These are phyloP conservation scores for Machimus atricapillus DNA, from an alignment of 2,888 invertebrate genomes.

Conservation along the genomic window DNA sequence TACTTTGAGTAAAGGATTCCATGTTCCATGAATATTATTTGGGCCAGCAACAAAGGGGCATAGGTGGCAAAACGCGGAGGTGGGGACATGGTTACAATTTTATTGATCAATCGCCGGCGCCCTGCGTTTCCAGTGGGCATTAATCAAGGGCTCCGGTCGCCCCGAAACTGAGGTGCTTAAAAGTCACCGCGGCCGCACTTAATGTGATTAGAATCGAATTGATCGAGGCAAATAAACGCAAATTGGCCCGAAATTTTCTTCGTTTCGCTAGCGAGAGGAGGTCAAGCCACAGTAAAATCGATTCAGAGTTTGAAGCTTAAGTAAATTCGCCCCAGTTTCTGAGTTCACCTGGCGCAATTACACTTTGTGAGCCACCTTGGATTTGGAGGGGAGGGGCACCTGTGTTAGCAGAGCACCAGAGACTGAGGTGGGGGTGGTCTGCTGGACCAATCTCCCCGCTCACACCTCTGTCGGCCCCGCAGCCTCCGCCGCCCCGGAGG, in stretches of 20 bases:
- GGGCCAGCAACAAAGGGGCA: not conserved
- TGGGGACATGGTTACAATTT: not conserved
- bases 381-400: not conserved
- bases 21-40: not conserved
- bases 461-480: not conserved
- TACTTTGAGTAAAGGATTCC: not conserved
- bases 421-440: not conserved
- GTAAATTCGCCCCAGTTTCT: not conserved
- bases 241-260: not conserved
- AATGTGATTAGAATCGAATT: not conserved
- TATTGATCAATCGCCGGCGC: not conserved
- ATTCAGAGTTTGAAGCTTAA: not conserved
- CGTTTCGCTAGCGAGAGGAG: not conserved
- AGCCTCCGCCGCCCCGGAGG: not conserved
- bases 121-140: not conserved
- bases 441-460: not conserved
- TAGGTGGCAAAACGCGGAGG: not conserved
- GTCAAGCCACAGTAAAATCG: not conserved
- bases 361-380: not conserved
- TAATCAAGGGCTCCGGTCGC: not conserved
- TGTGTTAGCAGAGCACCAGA: not conserved
- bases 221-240: not conserved
- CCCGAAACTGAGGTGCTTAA: not conserved
- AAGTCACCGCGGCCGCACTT: not conserved
- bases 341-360: not conserved